These are phyloP conservation scores for Apistogramma diplotaenia DNA, from an alignment of 2,113 vertebrate species.

Conservation along the genomic window DNA sequence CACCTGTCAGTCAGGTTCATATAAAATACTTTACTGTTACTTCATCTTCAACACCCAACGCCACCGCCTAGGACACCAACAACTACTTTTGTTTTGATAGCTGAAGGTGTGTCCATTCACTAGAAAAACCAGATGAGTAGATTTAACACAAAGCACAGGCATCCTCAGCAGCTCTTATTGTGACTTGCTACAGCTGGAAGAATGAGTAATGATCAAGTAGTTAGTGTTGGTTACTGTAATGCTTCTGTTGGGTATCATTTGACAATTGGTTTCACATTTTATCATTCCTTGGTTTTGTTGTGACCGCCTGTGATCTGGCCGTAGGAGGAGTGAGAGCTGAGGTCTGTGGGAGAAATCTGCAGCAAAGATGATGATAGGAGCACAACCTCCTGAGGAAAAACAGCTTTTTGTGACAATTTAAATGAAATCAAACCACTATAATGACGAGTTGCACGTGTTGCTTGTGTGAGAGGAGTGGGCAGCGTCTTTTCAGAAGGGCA, in stretches of 20 bases:
- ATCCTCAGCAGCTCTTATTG: neutral
- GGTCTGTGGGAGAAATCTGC: neutral
- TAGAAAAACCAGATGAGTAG: neutral
- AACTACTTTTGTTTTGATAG: neutral
- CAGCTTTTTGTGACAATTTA: neutral
- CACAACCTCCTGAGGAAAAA: neutral
- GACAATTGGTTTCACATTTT: neutral
- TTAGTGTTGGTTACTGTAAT: neutral
- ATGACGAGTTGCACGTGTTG: too few relatives aligned
- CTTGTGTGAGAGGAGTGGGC: too few relatives aligned
- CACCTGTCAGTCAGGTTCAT: neutral
- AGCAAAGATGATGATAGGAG: neutral
- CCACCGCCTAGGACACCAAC: neutral
- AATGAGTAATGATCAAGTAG: neutral
- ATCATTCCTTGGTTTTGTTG: neutral
- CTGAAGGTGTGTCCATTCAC: neutral
- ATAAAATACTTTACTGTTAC: neutral
- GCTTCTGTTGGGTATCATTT: neutral
- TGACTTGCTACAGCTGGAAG: neutral
- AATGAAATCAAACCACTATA: neutral
- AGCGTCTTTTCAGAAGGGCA: neutral
- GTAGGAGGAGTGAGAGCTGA: neutral
- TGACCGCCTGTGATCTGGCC: neutral
- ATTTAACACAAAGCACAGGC: neutral
- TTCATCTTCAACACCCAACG: neutral